Evolutionary conservation across 2,888 invertebrate genomes (phyloP), one percentile per base, ranked within the genome.

Genomic region (Vesta saturnalis): DNA sequence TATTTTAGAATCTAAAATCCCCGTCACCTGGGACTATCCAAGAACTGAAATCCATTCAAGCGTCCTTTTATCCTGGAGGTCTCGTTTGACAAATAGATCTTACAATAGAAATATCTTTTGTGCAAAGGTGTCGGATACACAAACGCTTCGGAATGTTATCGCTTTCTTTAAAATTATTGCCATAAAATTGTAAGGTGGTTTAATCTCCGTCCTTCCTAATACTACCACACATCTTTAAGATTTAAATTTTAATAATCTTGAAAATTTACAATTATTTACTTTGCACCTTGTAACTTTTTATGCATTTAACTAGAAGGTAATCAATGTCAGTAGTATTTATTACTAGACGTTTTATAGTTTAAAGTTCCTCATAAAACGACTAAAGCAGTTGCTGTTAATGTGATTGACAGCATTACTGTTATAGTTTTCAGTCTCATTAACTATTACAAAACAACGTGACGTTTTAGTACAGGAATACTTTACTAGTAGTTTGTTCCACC

Each of bases 81-180:
- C 75, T 73, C 70, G 72, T 73, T 73, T 78, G 79, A 80, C 79
- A 80, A 80, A 80, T 80, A 79, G 77, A 74, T 73, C 72, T 67
- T 71, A 79, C 79, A 80, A 80, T 78, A 75, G 74, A 74, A 74
- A 75, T 72, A 73, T 75, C 74, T 75, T 74, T 79, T 79, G 78
- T 79, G 73, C 67, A 64, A 70, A 77, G 77, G 78, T 79, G 79
- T 77, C 77, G 77, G 77, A 74, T 72, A 75, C 74, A 74, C 74
- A 74, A 75, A 77, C 72, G 74, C 66, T 64, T 69, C 58, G 75
- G 76, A 77, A 77, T 77, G 74, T 71, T 72, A 73, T 72, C 74
- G 73, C 73, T 73, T 77, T 77, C 75, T 74, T 67, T 63, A 62
- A 64, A 75, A 70, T 75, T 75, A 75, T 74, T 72, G 73, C 73